These are phyloP conservation scores for Chaenodraco wilsoni DNA, from an alignment of 2,797 vertebrate genomes.

Conservation along the genomic window DNA sequence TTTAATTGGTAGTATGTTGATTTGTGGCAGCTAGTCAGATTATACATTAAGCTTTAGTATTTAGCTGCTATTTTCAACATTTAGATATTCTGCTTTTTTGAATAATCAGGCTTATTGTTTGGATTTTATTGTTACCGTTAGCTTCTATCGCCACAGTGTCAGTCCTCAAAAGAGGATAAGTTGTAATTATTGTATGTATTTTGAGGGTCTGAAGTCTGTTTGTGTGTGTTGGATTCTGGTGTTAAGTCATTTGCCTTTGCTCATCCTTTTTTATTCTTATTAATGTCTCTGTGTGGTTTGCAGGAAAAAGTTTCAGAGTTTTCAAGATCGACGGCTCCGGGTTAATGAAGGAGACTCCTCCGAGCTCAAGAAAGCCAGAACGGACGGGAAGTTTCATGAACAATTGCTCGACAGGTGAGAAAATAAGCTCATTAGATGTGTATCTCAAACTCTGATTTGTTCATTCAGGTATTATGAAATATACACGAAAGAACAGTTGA, in stretches of 20 bases:
- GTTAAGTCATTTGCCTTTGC: neutral
- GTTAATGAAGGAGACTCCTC: constrained; percentile 90
- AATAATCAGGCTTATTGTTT: constrained; percentile 21
- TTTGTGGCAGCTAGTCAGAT: constrained; percentile 15
- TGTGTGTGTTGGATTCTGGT: neutral
- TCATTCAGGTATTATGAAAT: neutral
- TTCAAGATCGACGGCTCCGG: constrained; percentile 94
- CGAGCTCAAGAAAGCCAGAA: constrained; percentile 90
- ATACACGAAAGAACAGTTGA: neutral
- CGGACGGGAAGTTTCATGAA: constrained; percentile 95
- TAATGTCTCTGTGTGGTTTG: constrained; percentile 35
- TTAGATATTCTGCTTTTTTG: constrained; percentile 14
- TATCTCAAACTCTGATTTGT: neutral
- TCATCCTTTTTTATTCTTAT: neutral
- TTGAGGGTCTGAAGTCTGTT: neutral
- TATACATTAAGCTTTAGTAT: neutral
- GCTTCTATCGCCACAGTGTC: constrained; percentile 5
- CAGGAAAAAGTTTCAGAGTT: constrained; percentile 99
- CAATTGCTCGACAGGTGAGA: constrained; percentile 91
- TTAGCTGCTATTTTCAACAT: constrained; percentile 26
- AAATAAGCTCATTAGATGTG: constrained; percentile 10
- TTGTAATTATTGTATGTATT: neutral
- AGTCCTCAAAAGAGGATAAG: neutral
- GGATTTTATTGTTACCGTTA: constrained; percentile 6
- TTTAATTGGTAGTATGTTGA: constrained; percentile 9